Evolutionary conservation across 2,888 invertebrate species (phyloP), one percentile per base, ranked within the genome.

Genomic region (Helicoverpa assulta): DNA sequence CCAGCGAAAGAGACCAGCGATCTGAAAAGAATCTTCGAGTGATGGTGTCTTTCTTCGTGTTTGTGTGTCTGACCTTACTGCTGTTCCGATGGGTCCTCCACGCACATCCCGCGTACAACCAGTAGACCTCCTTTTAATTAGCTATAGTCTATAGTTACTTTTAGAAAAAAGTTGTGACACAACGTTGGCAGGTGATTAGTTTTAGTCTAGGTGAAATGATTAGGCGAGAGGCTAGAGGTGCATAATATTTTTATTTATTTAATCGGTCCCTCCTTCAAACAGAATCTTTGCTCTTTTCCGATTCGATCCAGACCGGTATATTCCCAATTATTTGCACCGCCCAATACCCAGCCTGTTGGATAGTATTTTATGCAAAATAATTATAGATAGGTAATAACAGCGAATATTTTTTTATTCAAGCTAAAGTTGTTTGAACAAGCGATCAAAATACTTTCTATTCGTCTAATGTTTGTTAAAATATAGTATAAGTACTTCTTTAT

Each of bases 71-170:
- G 6, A 76, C 90, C 14, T 86, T 96, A 14, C 80, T 95, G 26
- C 78, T 95, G 19, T 84, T 96, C 65, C 88, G 95, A 81, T 95
- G 95, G 95, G 90, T 93, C n/a, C 84, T 94, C 5, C 94, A 91
- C 65, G 86, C 90, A 0, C 93, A 94, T 64, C 91, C 93, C 2
- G 83, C 88, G n/a, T 91, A 93, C 75, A 82, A 84, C 70, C 81
- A 86, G 69, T 85, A 86, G 52, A 67, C 1, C 50, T 62, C 64
- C 73, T 14, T 14, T 19, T 47, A 47, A 16, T 8, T 47, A 59
- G 21, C 16, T 62, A 16, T 43, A 60, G 26, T n/a, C 29, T n/a
- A 43, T 59, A 47, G 47, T 10, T 60, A 61, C 43, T 66, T 29
- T 70, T 65, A 60, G 26, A 52, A 71, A 43, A 55, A 64, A 71